phyloP scores from a whole-genome alignment of 2,113 vertebrate species.

The Hypocryptadius cinnamomeus region DNA sequence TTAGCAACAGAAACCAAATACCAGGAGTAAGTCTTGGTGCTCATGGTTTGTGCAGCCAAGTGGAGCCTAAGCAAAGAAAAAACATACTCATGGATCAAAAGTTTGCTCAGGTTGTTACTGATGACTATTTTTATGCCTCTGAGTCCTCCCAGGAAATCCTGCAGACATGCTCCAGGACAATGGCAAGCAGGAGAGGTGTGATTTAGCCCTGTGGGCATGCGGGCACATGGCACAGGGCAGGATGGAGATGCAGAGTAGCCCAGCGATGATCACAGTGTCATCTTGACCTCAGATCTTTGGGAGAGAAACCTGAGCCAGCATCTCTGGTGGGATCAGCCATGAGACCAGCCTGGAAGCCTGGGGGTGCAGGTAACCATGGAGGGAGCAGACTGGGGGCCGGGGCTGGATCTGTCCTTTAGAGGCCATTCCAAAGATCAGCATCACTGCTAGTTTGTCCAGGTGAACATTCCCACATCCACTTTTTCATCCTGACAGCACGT shows the following conservation, averaged over 20 bases:
- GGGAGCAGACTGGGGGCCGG: neutral
- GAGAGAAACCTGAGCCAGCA: neutral
- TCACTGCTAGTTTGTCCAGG: neutral
- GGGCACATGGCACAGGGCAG: fast-evolving
- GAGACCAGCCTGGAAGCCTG: fast-evolving
- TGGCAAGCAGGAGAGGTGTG: neutral
- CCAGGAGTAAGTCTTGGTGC: neutral
- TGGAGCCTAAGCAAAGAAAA: neutral
- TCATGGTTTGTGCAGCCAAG: neutral
- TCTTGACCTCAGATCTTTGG: neutral
- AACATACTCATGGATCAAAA: neutral
- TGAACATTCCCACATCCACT: neutral
- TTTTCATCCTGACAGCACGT: neutral
- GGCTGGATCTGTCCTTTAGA: neutral
- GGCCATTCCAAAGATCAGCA: neutral
- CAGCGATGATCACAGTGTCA: neutral
- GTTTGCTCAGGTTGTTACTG: neutral
- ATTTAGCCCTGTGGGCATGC: fast-evolving
- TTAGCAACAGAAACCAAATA: neutral
- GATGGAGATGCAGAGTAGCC: neutral
- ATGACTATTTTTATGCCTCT: no score
- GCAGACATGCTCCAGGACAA: fast-evolving
- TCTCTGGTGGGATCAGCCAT: fast-evolving
- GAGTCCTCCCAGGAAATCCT: neutral
- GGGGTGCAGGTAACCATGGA: fast-evolving